Evolutionary conservation across 92 coral and sea anemone genomes (phyloP).

Genomic region (Ricordea florida): DNA sequence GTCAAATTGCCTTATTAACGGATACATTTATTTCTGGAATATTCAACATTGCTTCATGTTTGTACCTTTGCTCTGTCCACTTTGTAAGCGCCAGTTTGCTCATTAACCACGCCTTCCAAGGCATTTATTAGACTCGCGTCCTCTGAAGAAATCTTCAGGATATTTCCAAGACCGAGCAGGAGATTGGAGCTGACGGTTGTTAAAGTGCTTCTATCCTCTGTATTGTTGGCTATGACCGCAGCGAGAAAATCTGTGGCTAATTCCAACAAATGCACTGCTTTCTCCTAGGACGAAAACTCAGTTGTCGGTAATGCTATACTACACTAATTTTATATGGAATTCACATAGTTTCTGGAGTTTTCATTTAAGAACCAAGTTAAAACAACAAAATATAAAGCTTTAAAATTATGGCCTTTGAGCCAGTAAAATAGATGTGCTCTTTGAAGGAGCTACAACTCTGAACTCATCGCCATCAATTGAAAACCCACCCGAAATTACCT

Average conservation of each 20-base stretch:
- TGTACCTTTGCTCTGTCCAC: background rate
- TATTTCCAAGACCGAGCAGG: conserved; percentile 19
- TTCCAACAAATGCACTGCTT: conserved; percentile 9
- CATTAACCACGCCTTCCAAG: no score
- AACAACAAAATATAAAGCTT: no score
- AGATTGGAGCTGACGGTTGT: background rate
- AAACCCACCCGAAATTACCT: conserved; percentile 44
- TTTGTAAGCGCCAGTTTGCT: background rate
- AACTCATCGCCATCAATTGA: background rate
- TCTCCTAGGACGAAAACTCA: conserved; percentile 11
- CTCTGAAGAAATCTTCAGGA: conserved; percentile 14
- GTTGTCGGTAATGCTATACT: no score
- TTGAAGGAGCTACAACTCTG: background rate
- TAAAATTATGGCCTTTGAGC: no score
- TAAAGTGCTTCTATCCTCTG: background rate
- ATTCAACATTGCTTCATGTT: no score
- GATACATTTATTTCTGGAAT: no score
- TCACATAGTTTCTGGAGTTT: no score
- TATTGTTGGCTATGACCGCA: background rate
- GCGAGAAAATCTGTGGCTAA: conserved; percentile 21
- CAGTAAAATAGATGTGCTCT: no score
- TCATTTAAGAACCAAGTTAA: no score
- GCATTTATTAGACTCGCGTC: background rate
- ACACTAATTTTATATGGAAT: no score
- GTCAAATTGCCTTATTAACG: no score